Conservation (phyloP, 2,797 vertebrate genomes). For the Anableps anableps region DNA sequence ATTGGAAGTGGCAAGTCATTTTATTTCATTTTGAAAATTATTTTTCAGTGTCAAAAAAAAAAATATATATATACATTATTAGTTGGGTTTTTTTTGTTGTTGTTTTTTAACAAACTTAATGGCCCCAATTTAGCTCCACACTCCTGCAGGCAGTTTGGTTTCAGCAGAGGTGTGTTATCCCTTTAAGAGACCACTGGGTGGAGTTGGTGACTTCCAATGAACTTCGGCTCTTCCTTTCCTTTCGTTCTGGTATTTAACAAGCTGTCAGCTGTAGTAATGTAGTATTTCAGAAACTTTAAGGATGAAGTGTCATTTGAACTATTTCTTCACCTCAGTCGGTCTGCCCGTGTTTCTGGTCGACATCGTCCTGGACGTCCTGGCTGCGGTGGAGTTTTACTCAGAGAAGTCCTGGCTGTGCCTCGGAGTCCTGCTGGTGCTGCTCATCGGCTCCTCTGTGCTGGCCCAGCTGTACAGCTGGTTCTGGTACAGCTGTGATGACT, state of each 20-base stretch:
- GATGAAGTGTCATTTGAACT: constrained; percentile 48
- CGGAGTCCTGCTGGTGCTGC: constrained; percentile 62
- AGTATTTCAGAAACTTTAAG: neutral
- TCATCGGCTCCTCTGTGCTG: constrained; percentile 72
- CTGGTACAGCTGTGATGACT: constrained; percentile 64
- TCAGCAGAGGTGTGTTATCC: neutral
- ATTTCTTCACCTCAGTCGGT: constrained; percentile 37
- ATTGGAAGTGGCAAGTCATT: no score
- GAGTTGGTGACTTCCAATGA: neutral
- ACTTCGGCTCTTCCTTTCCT: neutral
- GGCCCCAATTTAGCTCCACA: no score
- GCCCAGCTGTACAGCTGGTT: constrained; percentile 77
- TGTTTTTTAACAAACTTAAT: no score
- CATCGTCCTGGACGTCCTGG: constrained; percentile 56
- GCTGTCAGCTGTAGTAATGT: neutral
- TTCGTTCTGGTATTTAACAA: neutral
- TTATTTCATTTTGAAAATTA: no score
- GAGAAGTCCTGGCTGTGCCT: constrained; percentile 49
- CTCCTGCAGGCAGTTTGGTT: neutral
- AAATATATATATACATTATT: no score
- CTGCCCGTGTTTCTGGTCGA: constrained; percentile 51
- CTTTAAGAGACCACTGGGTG: neutral
- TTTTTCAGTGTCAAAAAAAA: no score
- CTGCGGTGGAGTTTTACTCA: constrained; percentile 57
- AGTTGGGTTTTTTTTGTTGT: no score